Evolutionary conservation across 2,888 invertebrate species (phyloP).

Genomic region (Meteorus cinctellus): DNA sequence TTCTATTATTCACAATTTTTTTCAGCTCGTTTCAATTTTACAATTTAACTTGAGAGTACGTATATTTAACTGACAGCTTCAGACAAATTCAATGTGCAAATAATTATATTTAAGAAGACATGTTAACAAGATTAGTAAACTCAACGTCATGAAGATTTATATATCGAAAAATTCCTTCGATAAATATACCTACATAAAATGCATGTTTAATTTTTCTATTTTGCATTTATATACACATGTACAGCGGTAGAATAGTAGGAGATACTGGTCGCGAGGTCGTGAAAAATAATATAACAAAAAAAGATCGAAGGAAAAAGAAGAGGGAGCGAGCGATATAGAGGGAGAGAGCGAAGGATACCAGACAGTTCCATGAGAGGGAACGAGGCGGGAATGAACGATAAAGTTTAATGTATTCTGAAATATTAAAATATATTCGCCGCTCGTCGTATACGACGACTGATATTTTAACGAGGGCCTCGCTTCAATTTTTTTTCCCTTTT

Average conservation of each 20-base stretch:
- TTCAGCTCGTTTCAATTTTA: slow-evolving; percentile 19
- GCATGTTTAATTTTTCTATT: slow-evolving; percentile 28
- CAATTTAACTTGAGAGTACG: neutral
- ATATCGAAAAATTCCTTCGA: neutral
- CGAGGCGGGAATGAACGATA: slow-evolving; percentile 63
- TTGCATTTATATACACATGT: slow-evolving; percentile 10
- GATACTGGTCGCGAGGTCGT: neutral
- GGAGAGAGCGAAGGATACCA: slow-evolving; percentile 23
- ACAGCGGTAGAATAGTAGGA: slow-evolving; percentile 8
- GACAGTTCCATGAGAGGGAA: slow-evolving; percentile 36
- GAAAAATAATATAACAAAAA: slow-evolving; percentile 20
- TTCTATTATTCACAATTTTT: slow-evolving; percentile 25
- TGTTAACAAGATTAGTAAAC: slow-evolving; percentile 29
- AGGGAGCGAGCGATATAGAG: neutral
- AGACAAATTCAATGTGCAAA: slow-evolving; percentile 21
- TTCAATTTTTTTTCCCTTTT: slow-evolving; percentile 20
- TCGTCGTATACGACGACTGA: slow-evolving; percentile 65
- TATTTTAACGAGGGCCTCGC: slow-evolving; percentile 67
- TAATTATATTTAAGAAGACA: slow-evolving; percentile 24
- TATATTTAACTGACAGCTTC: slow-evolving; percentile 6
- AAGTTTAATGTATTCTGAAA: slow-evolving; percentile 73
- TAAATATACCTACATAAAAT: neutral
- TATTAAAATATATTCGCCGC: slow-evolving; percentile 73
- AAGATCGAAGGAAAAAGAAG: neutral
- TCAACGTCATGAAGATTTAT: slow-evolving; percentile 14